Conservation (phyloP, 2,797 vertebrate genomes). For the Artibeus jamaicensis region DNA sequence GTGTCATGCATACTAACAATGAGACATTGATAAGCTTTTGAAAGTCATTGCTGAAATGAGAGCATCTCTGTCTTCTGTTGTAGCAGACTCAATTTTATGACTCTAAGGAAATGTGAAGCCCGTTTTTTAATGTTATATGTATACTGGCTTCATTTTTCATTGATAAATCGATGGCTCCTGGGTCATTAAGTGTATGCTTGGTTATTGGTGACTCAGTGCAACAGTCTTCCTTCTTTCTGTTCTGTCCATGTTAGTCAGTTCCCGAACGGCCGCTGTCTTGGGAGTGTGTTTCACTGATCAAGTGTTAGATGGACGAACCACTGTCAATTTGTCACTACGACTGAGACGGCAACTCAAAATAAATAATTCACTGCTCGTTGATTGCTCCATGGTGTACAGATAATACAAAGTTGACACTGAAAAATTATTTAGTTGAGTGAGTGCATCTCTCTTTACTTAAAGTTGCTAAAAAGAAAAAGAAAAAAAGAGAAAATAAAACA, state of each 20-base stretch:
- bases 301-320: background rate
- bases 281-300: background rate
- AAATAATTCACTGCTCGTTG: background rate
- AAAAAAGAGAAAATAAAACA: background rate
- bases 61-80: background rate
- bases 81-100: background rate
- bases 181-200: background rate
- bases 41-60: background rate
- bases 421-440: conserved; percentile 17
- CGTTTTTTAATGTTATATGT: background rate
- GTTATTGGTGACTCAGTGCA: background rate
- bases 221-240: background rate
- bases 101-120: background rate
- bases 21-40: background rate
- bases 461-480: conserved; percentile 6
- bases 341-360: background rate
- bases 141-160: background rate
- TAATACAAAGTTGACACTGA: background rate
- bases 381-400: background rate
- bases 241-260: background rate
- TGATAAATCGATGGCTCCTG: background rate
- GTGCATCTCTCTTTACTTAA: background rate
- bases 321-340: background rate
- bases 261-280: background rate
- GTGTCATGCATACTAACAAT: background rate